Evolutionary conservation across 2,113 vertebrate species (phyloP).

Genomic region (Malurus cyaneus): DNA sequence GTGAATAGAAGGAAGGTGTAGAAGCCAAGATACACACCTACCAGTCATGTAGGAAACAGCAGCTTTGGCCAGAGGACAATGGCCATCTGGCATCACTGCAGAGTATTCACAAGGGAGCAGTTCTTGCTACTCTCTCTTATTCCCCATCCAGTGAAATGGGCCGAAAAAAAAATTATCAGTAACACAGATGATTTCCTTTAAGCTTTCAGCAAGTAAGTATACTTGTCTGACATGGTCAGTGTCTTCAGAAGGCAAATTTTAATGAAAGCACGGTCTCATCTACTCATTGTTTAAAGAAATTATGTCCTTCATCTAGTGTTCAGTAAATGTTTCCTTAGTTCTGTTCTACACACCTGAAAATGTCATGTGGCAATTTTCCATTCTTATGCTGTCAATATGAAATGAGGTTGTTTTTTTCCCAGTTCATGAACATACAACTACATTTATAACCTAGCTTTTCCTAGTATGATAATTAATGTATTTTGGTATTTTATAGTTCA

Average conservation of each 20-base stretch:
- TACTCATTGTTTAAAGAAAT: background rate
- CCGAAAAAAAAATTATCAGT: background rate
- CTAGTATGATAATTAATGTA: background rate
- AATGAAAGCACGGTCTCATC: background rate
- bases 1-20: background rate
- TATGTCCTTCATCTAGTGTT: background rate
- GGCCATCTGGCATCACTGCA: slow-evolving; percentile 4
- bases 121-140: background rate
- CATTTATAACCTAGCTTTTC: background rate
- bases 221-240: background rate
- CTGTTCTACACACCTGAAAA: background rate
- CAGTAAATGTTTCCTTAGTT: background rate
- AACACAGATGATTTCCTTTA: background rate
- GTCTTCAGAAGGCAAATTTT: background rate
- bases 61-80: background rate
- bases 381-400: background rate
- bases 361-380: background rate
- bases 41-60: background rate
- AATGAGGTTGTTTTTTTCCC: background rate
- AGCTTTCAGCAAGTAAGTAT: background rate
- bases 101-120: background rate
- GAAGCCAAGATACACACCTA: slow-evolving; percentile 3
- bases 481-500: background rate
- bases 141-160: background rate
- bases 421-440: background rate